A percentile compares a stretch with the other conserved stretches of the same genome.
Evolutionary conservation across 2,113 vertebrate species (phyloP).

Genomic region (Redunca redunca): DNA sequence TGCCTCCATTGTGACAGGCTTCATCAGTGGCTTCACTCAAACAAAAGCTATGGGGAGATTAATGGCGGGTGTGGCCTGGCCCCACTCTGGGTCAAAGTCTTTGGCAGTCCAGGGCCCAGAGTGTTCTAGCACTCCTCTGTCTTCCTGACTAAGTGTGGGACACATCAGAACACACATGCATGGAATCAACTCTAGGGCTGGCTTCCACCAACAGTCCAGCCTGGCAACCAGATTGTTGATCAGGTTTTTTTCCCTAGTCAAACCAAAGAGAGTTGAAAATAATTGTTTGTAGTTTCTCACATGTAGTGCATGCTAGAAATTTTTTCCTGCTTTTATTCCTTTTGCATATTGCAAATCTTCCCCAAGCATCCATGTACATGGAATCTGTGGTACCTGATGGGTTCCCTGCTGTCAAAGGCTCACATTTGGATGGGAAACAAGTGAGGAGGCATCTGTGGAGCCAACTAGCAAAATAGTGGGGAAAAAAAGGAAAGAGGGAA

Average conservation of each 20-base stretch:
- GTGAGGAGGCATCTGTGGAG: background rate
- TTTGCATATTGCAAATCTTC: background rate
- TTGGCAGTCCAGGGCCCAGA: background rate
- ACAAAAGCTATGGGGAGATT: background rate
- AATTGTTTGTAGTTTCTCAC: background rate
- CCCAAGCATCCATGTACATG: background rate
- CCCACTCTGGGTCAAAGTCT: background rate
- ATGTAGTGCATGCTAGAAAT: background rate
- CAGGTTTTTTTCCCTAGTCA: background rate
- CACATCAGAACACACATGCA: background rate
- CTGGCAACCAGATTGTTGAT: background rate
- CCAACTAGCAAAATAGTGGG: background rate
- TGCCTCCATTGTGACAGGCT: conserved; percentile 38
- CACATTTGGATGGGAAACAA: background rate
- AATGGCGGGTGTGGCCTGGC: background rate
- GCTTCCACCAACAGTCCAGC: background rate
- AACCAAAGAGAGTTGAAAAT: background rate
- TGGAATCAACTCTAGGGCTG: background rate
- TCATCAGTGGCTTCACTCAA: background rate
- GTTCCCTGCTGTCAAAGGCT: background rate
- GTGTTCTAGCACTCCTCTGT: background rate
- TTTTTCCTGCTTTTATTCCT: background rate
- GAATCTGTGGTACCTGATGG: background rate
- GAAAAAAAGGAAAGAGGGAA: background rate
- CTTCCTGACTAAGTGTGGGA: background rate